Evolutionary conservation across 2,113 vertebrate genomes (phyloP), one percentile per base, ranked within the genome.

Genomic region (Eulacestoma nigropectus): DNA sequence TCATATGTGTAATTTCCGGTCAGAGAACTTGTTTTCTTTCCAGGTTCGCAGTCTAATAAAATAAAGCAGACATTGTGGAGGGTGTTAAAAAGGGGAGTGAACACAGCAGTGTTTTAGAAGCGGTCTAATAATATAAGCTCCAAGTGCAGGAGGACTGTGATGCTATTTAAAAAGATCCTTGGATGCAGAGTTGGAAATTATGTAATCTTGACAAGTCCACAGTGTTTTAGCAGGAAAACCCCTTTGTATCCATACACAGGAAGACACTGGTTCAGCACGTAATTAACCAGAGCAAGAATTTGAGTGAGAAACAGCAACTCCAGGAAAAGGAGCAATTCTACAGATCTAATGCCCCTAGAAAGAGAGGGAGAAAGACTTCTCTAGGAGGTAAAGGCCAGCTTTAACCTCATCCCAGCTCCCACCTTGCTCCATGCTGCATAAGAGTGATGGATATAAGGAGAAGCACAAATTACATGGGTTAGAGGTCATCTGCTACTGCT

Each of bases 401-500:
- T 80, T 59, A 55, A 37, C 16, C 23, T 41, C 29, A 50, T 6
- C 19, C 14, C 50, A 64, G 41, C 46, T 85, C 49, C 44, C n/a
- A 62, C 39, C 42, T 83, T 55, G 23, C 25, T 68, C 33, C 10
- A 22, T 26, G 50, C 17, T 59, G 7, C 12, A 0, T 11, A 50
- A 52, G 12, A 67, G 23, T 1, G 5, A 50, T 67, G 17, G 33
- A 12, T 77, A 90, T 84, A 67, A 35, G 30, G 47, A 90, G 64
- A 69, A n/a, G 22, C 50, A 83, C 33, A 93, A 91, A 60, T 37
- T 17, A 39, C n/a, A 37, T 4, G 49, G 82, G 68, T 84, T 70
- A 94, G 42, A 87, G 80, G 70, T 95, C 82, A 52, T 74, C 84
- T 89, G 76, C 68, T 93, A 57, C 84, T 86, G 37, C 39, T 47